Evolutionary conservation across 2,113 vertebrate genomes (phyloP), one percentile per base, ranked within the genome.

Genomic region (Vimba vimba): DNA sequence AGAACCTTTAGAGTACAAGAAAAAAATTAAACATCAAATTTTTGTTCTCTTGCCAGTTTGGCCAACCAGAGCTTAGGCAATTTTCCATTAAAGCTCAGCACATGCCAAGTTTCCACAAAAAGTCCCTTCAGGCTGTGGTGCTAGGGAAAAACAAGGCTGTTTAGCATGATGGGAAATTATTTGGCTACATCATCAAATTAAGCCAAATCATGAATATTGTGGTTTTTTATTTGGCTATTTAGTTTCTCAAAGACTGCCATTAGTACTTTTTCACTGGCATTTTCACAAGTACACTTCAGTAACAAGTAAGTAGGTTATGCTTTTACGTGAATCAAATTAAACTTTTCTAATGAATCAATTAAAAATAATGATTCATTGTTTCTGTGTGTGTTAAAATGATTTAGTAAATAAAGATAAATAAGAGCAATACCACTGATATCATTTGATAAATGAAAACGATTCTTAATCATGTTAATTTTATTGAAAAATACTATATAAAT

Each of bases 121-220:
- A 13, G 4, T 36, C 30, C 4, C 5, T 59, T 15, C 10, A 62
- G 33, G 4, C 7, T 60, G 12, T 62, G 23, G 6, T 7, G 21
- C 17, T 4, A 33, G n/a, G 30, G 52, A 79, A 3, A 12, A 62
- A 7, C 43, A 74, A 13, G 0, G 19, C 52, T 59, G 10, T 11
- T 78, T 52, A 78, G 52, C n/a, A 60, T n/a, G 77, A 79, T 79
- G 57, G 76, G 73, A 66, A 25, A 64, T 66, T 57, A 55, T 50
- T 73, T 84, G 60, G 71, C 39, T 13, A 12, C 43, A n/a, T n/a
- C 23, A 74, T n/a, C 23, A 74, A 74, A 73, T 45, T 11, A 43
- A 6, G 33, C 68, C n/a, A n/a, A 43, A 33, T 9, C 17, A 4
- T 36, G 30, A 73, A 12, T 43, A 73, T 6, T 71, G 36, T 43